phyloP scores from a whole-genome alignment of 2,113 vertebrate species.

The Sinocyclocheilus maitianheensis region DNA sequence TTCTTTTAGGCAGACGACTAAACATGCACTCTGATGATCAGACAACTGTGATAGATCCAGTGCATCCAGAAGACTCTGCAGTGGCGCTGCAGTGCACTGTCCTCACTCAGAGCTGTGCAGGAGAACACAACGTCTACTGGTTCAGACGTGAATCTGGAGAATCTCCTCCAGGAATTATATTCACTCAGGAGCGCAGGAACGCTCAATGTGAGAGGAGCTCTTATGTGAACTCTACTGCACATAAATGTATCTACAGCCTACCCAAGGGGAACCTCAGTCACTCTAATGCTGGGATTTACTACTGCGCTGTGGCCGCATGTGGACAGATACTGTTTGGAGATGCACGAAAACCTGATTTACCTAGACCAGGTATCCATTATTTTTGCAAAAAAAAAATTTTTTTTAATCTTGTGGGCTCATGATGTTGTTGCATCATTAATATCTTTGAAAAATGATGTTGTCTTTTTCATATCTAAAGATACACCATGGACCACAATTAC shows the following conservation, averaged over 20 bases:
- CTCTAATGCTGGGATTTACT: background rate
- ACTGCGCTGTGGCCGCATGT: slow-evolving; percentile 57
- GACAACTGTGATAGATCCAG: slow-evolving; percentile 25
- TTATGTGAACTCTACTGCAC: background rate
- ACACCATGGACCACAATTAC: background rate
- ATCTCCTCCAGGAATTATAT: slow-evolving; percentile 16
- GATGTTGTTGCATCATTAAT: background rate
- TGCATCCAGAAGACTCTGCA: slow-evolving; percentile 2
- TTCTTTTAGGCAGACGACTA: background rate
- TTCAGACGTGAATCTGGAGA: slow-evolving; percentile 44
- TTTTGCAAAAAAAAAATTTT: background rate
- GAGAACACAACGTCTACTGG: slow-evolving; percentile 56
- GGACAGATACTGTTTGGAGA: slow-evolving; percentile 57
- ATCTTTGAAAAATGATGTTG: too few species aligned
- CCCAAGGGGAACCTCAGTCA: too few species aligned
- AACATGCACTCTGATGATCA: background rate
- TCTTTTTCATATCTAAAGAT: background rate
- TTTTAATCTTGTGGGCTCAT: too few species aligned
- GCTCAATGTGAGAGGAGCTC: slow-evolving; percentile 37
- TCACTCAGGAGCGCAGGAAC: too few species aligned
- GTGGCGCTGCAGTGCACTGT: background rate
- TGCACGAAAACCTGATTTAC: slow-evolving; percentile 23
- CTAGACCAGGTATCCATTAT: background rate
- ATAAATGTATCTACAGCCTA: slow-evolving; percentile 58
- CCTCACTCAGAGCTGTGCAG: slow-evolving; percentile 29